Evolutionary conservation across 1,140 invertebrate genomes (phyloP).

Genomic region (Drosophila sechellia): DNA sequence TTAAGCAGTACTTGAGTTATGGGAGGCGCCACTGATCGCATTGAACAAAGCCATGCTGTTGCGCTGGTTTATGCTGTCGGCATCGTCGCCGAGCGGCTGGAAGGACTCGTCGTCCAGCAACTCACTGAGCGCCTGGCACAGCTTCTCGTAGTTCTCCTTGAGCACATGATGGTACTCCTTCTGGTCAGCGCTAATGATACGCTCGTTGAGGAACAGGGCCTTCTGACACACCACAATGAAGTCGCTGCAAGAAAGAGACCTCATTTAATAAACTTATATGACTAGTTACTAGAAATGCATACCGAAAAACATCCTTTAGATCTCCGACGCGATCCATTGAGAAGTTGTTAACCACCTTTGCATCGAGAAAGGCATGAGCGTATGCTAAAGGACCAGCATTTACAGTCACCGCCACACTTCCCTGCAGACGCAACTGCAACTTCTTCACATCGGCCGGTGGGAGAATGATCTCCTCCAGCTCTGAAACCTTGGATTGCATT

Average conservation of each 20-base stretch:
- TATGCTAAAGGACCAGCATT: constrained; percentile 98
- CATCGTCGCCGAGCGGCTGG: constrained; percentile 77
- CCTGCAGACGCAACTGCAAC: constrained; percentile 94
- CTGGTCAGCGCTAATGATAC: constrained; percentile 93
- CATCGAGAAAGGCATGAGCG: constrained; percentile 94
- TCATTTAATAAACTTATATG: not conserved
- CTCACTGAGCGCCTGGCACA: constrained; percentile 90
- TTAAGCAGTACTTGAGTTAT: constrained; percentile 88
- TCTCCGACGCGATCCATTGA: constrained; percentile 93
- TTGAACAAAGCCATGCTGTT: constrained; percentile 89
- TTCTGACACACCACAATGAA: constrained; percentile 95
- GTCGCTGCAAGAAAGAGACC: constrained; percentile 87
- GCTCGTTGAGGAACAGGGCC: constrained; percentile 94
- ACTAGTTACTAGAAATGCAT: constrained; percentile 40
- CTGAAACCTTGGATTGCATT: constrained; percentile 93
- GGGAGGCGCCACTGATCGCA: constrained; percentile 88
- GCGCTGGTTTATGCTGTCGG: constrained; percentile 84
- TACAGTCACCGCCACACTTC: constrained; percentile 95
- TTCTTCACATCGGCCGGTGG: constrained; percentile 94
- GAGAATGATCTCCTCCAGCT: constrained; percentile 93
- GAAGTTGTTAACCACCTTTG: constrained; percentile 88
- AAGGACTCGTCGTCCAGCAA: constrained; percentile 88
- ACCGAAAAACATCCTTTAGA: constrained; percentile 94
- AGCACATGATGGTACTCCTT: constrained; percentile 95
- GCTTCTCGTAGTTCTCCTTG: constrained; percentile 93